A percentile compares a stretch with the other conserved stretches of the same genome.
These are phyloP conservation scores for Cetoscarus ocellatus DNA, from an alignment of 2,797 vertebrate genomes.

Conservation along the genomic window DNA sequence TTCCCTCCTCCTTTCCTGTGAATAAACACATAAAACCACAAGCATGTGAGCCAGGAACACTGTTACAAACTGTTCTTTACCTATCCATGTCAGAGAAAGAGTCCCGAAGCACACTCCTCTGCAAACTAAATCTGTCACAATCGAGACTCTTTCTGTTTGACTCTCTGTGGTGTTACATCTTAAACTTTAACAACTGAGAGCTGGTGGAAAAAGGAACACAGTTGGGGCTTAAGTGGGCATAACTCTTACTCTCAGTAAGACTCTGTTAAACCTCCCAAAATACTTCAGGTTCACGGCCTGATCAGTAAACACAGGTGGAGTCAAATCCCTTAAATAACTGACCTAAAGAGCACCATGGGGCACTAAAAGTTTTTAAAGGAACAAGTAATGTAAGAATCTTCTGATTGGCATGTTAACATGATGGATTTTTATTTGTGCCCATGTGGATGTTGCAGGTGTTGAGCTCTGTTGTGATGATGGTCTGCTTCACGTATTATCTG, in stretches of 20 bases:
- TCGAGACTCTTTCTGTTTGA: not conserved
- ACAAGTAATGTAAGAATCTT: too few species aligned
- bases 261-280: not conserved
- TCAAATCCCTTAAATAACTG: too few species aligned
- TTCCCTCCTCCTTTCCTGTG: constrained; percentile 92
- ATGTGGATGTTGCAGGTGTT: too few species aligned
- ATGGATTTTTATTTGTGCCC: too few species aligned
- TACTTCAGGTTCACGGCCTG: not conserved
- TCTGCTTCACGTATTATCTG: too few species aligned
- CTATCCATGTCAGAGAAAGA: not conserved
- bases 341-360: too few species aligned
- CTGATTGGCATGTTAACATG: too few species aligned
- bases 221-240: not conserved
- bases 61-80: constrained; percentile 5
- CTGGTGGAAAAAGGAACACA: not conserved
- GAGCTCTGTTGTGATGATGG: too few species aligned
- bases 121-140: not conserved
- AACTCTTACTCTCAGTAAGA: not conserved
- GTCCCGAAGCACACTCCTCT: not conserved
- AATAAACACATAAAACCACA: constrained; percentile 44
- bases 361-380: too few species aligned
- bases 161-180: not conserved
- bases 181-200: not conserved
- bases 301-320: not conserved
- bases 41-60: constrained; percentile 25